Evolutionary conservation across 37 sponge, comb jelly and placozoan species (phyloP).

Genomic region (Crambe crambe): DNA sequence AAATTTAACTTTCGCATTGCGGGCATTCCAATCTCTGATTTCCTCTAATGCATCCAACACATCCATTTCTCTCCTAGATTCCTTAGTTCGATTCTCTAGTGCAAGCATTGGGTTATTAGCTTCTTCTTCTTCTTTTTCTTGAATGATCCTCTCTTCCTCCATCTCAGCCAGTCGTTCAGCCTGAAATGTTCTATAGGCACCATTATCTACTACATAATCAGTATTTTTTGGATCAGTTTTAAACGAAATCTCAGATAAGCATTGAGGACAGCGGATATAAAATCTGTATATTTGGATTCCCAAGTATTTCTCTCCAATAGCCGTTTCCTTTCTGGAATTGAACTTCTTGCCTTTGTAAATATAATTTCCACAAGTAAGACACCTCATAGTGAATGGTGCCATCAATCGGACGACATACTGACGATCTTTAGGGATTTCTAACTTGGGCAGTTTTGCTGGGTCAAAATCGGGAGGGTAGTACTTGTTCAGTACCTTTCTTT

Average conservation of each 20-base stretch:
- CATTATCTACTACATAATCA: slow-evolving; percentile 95
- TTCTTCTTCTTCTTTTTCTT: slow-evolving; percentile 93
- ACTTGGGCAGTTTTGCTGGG: slow-evolving; percentile 81
- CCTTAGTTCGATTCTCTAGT: slow-evolving; percentile 93
- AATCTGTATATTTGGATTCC: slow-evolving; percentile 92
- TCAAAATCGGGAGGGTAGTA: slow-evolving; percentile 99
- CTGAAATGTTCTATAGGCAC: slow-evolving; percentile 94
- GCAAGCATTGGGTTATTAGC: slow-evolving; percentile 96
- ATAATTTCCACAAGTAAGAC: slow-evolving; percentile 96
- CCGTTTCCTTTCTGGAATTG: slow-evolving; percentile 94
- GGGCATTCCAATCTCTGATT: slow-evolving; percentile 92
- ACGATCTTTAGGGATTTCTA: slow-evolving; percentile 62
- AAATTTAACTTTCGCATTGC: slow-evolving; percentile 74
- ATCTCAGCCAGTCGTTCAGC: slow-evolving; percentile 85
- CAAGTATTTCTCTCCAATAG: slow-evolving; percentile 81
- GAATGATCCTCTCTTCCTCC: slow-evolving; percentile 70
- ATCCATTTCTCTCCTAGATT: slow-evolving; percentile 96
- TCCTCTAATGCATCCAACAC: slow-evolving; percentile 96
- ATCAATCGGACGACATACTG: slow-evolving; percentile 94
- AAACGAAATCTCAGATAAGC: slow-evolving; percentile 95
- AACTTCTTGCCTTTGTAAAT: slow-evolving; percentile 97
- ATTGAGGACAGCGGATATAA: slow-evolving; percentile 94
- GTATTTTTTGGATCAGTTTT: slow-evolving; percentile 96
- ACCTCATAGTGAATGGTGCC: slow-evolving; percentile 99
- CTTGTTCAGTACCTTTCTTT: slow-evolving; percentile 90